A percentile compares a stretch with the other conserved stretches of the same genome.
These are phyloP conservation scores for Esperia sulphurella DNA, from an alignment of 2,888 invertebrate genomes.

Conservation along the genomic window DNA sequence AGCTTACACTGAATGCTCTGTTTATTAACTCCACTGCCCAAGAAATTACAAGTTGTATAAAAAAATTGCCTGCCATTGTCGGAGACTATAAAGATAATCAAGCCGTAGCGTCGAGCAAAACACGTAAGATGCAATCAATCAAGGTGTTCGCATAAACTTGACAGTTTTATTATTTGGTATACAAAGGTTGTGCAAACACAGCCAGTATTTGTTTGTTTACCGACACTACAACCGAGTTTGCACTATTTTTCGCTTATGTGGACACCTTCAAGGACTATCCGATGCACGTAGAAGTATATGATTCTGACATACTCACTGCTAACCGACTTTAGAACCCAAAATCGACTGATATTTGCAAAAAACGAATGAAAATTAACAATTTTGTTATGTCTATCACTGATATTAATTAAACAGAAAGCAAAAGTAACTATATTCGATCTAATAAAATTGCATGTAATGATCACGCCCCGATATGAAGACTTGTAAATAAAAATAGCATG, in stretches of 20 bases:
- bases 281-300: neutral
- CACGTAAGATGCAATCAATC: constrained; percentile 52
- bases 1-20: too few relatives aligned
- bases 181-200: constrained; percentile 21
- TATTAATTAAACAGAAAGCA: neutral
- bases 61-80: neutral
- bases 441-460: neutral
- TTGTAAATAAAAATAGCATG: neutral
- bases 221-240: neutral
- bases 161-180: constrained; percentile 62
- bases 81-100: constrained; percentile 1
- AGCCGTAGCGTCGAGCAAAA: constrained; percentile 20
- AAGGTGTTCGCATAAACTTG: constrained; percentile 52
- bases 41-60: too few relatives aligned
- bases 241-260: constrained; percentile 29
- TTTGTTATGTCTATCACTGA: too few relatives aligned
- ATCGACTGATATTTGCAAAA: neutral
- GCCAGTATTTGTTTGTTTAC: constrained; percentile 21
- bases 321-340: neutral
- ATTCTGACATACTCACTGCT: neutral
- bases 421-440: neutral
- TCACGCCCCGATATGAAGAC: neutral
- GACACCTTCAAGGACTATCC: constrained; percentile 25
- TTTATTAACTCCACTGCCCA: too few relatives aligned
- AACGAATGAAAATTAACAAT: too few relatives aligned